Percentiles rank a stretch among this genome's conserved stretches.
Evolutionary conservation across 2,113 vertebrate species (phyloP).

Genomic region (Oenanthe oenanthe): DNA sequence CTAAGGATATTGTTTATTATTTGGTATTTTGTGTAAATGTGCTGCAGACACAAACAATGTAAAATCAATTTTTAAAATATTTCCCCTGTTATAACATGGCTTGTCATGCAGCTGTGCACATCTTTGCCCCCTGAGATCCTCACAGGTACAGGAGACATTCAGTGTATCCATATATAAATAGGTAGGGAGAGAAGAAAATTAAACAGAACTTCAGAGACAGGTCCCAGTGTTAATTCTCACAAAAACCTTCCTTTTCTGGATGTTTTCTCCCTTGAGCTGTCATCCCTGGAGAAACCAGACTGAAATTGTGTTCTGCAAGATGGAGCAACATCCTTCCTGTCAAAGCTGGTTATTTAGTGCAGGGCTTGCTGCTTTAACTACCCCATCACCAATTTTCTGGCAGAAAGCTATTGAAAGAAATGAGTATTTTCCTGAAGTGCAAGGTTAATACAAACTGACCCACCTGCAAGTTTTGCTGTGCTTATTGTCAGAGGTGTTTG

Average conservation of each 20-base stretch:
- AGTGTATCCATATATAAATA: accelerated
- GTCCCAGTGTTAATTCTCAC: background rate
- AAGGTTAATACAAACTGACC: background rate
- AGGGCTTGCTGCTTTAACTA: background rate
- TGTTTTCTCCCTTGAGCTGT: background rate
- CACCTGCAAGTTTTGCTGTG: background rate
- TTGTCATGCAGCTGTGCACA: background rate
- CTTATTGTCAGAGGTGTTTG: background rate
- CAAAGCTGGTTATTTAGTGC: background rate
- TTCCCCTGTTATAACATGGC: background rate
- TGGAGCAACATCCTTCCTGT: background rate
- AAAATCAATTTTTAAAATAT: background rate
- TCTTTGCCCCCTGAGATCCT: background rate
- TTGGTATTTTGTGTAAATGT: background rate
- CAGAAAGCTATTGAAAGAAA: background rate
- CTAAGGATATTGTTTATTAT: background rate
- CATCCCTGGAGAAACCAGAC: background rate
- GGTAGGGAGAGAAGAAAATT: background rate
- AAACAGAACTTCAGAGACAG: background rate
- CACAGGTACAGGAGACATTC: background rate
- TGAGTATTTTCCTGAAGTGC: background rate
- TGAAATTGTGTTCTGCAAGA: background rate
- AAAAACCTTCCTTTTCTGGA: background rate
- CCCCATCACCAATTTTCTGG: background rate
- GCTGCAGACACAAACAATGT: background rate